Conservation (phyloP, 2,113 vertebrate genomes). For the Sorex araneus region DNA sequence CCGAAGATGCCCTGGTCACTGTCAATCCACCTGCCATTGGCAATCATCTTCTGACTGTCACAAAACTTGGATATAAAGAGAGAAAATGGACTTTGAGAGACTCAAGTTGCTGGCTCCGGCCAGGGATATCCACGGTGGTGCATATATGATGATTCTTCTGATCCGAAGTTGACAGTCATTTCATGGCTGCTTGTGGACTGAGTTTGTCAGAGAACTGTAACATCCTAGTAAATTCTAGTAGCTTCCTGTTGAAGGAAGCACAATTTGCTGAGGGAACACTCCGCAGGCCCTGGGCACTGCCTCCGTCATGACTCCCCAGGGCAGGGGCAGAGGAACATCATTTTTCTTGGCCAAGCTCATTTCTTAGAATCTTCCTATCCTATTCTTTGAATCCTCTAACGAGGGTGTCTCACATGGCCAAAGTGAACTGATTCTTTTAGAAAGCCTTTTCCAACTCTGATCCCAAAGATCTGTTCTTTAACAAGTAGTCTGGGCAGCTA, state of each 20-base stretch:
- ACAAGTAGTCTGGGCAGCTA: neutral
- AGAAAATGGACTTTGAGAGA: neutral
- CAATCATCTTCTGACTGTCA: neutral
- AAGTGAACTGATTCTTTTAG: neutral
- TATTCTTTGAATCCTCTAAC: neutral
- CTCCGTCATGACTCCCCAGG: neutral
- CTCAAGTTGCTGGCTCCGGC: neutral
- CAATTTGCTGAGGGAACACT: neutral
- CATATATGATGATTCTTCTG: neutral
- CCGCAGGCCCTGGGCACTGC: neutral
- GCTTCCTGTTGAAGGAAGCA: neutral
- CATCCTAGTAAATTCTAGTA: neutral
- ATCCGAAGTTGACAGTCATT: neutral
- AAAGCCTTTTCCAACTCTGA: neutral
- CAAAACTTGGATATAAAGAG: neutral
- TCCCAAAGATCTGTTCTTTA: neutral
- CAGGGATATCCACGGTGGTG: fast-evolving
- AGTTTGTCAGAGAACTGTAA: neutral
- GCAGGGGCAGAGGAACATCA: neutral
- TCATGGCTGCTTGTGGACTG: neutral
- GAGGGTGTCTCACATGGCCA: neutral
- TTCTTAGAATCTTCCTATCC: neutral
- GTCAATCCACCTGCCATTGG: neutral
- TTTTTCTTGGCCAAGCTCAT: fast-evolving
- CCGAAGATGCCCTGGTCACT: neutral